phyloP scores from a whole-genome alignment of 2,888 invertebrate genomes.

The Zelleria hepariella region DNA sequence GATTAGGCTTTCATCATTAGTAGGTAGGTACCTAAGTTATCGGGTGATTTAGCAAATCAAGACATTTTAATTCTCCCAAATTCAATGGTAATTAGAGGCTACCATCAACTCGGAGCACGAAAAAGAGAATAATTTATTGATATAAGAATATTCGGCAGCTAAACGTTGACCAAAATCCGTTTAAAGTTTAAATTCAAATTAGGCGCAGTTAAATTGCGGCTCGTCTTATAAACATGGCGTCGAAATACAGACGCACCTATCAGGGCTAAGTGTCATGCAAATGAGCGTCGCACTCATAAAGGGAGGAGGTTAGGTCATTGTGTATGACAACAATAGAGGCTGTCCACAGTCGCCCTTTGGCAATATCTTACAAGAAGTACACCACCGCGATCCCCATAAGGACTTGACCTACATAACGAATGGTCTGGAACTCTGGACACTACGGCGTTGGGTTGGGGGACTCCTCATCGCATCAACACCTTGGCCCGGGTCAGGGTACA shows the following conservation, averaged over 20 bases:
- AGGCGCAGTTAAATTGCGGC: neutral
- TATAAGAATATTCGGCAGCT: no score
- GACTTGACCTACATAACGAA: conserved; percentile 10
- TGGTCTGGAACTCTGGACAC: neutral
- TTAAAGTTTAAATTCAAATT: neutral
- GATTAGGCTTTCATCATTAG: neutral
- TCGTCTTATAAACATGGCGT: neutral
- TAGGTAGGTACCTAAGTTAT: neutral
- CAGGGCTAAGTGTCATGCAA: neutral
- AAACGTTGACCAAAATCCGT: neutral
- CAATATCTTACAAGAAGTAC: conserved; percentile 14
- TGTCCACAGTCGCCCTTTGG: conserved; percentile 14
- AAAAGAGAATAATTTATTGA: no score
- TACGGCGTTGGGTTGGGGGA: neutral
- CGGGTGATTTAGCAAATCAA: neutral
- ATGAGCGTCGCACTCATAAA: neutral
- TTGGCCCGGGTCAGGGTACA: neutral
- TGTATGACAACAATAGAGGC: conserved; percentile 23
- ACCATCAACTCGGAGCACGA: no score
- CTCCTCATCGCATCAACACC: neutral
- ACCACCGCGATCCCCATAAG: conserved; percentile 4
- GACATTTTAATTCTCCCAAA: no score
- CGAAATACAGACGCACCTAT: neutral
- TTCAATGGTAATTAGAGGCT: no score
- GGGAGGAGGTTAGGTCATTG: conserved; percentile 20